A percentile compares a stretch with the other conserved stretches of the same genome.
Evolutionary conservation across 2,888 invertebrate species (phyloP).

Genomic region (Ochropacha duplaris): DNA sequence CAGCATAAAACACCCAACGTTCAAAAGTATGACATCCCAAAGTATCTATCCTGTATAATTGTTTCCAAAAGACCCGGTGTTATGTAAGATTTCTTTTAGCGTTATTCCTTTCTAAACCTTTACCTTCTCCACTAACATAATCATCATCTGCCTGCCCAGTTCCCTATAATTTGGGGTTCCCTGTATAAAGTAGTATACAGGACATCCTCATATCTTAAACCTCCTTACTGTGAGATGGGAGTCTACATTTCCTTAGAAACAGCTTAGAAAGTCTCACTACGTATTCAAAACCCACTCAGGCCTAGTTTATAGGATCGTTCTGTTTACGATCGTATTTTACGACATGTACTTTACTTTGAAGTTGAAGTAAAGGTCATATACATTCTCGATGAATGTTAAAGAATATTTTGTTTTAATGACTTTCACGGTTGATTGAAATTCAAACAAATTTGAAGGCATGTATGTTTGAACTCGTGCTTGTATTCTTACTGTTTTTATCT

Average conservation of each 20-base stretch:
- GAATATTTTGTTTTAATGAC: neutral
- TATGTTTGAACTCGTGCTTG: too few species aligned
- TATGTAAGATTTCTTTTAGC: too few species aligned
- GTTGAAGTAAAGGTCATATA: neutral
- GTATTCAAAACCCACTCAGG: conserved; percentile 9
- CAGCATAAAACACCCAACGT: too few species aligned
- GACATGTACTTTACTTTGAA: conserved; percentile 7
- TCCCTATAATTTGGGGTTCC: too few species aligned
- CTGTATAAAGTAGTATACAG: neutral
- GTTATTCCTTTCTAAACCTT: too few species aligned
- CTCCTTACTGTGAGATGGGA: neutral
- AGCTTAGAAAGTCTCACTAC: conserved; percentile 1
- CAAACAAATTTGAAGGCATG: neutral
- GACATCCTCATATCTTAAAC: neutral
- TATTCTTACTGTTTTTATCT: too few species aligned
- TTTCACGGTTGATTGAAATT: neutral
- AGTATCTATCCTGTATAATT: too few species aligned
- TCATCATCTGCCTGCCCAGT: too few species aligned
- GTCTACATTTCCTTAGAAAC: neutral
- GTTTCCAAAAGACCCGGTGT: too few species aligned
- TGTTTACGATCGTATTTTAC: conserved; percentile 22
- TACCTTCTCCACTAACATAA: too few species aligned
- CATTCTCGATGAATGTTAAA: neutral
- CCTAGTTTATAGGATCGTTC: conserved; percentile 19
- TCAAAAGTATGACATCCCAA: too few species aligned